Evolutionary conservation across 1,140 invertebrate genomes (phyloP).

Genomic region (Arctopsyche grandis): DNA sequence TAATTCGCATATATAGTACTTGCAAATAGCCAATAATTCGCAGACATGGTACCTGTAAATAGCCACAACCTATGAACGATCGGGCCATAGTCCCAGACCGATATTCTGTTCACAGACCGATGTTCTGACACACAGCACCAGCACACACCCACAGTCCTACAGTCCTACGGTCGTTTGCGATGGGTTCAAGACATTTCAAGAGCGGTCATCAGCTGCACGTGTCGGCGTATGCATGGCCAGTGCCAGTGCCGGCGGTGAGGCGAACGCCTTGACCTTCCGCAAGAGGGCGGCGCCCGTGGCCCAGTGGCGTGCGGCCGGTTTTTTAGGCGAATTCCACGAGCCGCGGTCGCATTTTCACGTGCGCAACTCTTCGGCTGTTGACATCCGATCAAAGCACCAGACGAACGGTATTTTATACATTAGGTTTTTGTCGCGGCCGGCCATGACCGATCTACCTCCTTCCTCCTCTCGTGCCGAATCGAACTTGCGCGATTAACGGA

Average conservation of each 20-base stretch:
- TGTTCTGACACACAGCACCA: no score
- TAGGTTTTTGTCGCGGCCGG: neutral
- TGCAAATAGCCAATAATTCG: no score
- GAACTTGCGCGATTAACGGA: slow-evolving; percentile 21
- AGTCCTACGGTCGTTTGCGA: no score
- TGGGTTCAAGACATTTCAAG: no score
- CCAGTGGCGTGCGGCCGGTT: slow-evolving; percentile 21
- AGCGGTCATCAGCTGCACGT: no score
- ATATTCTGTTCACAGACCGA: no score
- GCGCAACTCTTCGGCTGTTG: slow-evolving; percentile 9
- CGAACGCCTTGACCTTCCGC: slow-evolving; percentile 33
- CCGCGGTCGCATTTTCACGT: neutral
- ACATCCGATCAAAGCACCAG: slow-evolving; percentile 15
- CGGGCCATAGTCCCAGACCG: no score
- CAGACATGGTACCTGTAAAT: no score
- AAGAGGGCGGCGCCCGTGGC: slow-evolving; percentile 32
- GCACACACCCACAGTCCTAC: no score
- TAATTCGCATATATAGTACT: no score
- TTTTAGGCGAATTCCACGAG: slow-evolving; percentile 19
- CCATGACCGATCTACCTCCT: neutral
- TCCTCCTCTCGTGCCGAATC: neutral
- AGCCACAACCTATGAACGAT: no score
- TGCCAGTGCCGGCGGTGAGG: neutral
- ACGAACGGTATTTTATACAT: slow-evolving; percentile 2
- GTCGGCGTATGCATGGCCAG: neutral